Percentiles rank a stretch among this genome's conserved stretches.
Conservation (phyloP, 92 coral and sea anemone genomes). For the Palythoa grandiflora region DNA sequence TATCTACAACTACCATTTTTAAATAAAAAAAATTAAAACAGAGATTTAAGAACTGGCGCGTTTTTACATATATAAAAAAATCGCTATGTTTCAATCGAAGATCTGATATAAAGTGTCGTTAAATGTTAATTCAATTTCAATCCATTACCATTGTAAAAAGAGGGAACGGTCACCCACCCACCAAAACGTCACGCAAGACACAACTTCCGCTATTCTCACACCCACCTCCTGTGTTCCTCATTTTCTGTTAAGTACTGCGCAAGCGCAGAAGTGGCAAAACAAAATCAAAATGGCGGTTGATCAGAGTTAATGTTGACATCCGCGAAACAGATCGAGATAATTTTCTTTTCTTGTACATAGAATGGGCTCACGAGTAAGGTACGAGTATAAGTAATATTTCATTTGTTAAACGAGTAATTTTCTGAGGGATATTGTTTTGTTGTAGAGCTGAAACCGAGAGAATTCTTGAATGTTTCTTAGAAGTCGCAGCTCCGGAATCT, state of each 20-base stretch:
- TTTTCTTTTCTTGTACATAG: slow-evolving; percentile 37
- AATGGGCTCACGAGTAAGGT: slow-evolving; percentile 99
- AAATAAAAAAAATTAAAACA: too few relatives aligned
- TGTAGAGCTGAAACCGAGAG: slow-evolving; percentile 85
- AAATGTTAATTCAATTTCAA: too few relatives aligned
- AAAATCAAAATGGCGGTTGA: slow-evolving; percentile 48
- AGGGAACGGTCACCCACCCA: too few relatives aligned
- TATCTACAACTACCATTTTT: too few relatives aligned
- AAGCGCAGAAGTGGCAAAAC: slow-evolving; percentile 38
- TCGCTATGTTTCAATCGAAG: too few relatives aligned
- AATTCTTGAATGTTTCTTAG: slow-evolving; percentile 92
- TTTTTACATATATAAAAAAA: too few relatives aligned
- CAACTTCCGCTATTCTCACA: slow-evolving; percentile 2
- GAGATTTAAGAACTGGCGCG: too few relatives aligned
- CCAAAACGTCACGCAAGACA: too few relatives aligned
- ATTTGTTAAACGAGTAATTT: neutral
- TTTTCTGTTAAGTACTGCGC: slow-evolving; percentile 26
- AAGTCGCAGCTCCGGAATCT: slow-evolving; percentile 82
- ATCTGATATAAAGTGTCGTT: too few relatives aligned
- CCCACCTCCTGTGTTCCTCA: neutral
- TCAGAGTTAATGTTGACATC: slow-evolving; percentile 6
- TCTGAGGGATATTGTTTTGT: slow-evolving; percentile 28
- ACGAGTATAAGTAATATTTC: neutral
- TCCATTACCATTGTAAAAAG: too few relatives aligned
- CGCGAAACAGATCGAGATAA: slow-evolving; percentile 14